phyloP scores from a whole-genome alignment of 2,888 invertebrate species.

The Patella caerulea region DNA sequence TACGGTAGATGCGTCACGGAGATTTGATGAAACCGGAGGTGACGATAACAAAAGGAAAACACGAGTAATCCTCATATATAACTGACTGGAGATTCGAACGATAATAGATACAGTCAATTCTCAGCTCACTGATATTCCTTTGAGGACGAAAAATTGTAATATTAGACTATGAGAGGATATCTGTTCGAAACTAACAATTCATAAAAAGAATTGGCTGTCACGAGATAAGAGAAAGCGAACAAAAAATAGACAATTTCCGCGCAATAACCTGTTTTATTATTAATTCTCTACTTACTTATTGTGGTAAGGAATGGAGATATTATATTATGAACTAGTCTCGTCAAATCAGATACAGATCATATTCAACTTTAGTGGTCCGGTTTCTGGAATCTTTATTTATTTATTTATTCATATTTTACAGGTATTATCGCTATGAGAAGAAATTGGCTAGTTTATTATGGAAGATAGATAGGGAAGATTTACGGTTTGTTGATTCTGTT shows the following conservation, averaged over 20 bases:
- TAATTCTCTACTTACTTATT: neutral
- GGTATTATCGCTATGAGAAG: slow-evolving; percentile 98
- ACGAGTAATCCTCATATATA: no score
- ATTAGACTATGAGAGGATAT: no score
- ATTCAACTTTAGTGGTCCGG: neutral
- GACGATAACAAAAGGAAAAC: no score
- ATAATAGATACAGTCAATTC: no score
- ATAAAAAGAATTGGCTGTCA: no score
- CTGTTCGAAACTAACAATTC: no score
- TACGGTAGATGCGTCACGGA: no score
- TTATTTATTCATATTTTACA: slow-evolving; percentile 41
- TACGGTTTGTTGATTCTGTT: slow-evolving; percentile 68
- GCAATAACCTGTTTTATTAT: neutral
- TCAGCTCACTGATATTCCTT: no score
- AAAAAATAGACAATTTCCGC: neutral
- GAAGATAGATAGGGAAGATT: slow-evolving; percentile 92
- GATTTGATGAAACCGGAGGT: no score
- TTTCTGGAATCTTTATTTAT: neutral
- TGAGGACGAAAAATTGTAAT: no score
- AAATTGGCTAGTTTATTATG: slow-evolving; percentile 96
- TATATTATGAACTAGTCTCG: neutral
- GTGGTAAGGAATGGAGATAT: neutral
- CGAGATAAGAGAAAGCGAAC: no score
- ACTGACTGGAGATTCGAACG: no score
- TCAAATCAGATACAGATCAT: neutral